Evolutionary conservation across 2,888 invertebrate genomes (phyloP).

Genomic region (Cephalotes varians): DNA sequence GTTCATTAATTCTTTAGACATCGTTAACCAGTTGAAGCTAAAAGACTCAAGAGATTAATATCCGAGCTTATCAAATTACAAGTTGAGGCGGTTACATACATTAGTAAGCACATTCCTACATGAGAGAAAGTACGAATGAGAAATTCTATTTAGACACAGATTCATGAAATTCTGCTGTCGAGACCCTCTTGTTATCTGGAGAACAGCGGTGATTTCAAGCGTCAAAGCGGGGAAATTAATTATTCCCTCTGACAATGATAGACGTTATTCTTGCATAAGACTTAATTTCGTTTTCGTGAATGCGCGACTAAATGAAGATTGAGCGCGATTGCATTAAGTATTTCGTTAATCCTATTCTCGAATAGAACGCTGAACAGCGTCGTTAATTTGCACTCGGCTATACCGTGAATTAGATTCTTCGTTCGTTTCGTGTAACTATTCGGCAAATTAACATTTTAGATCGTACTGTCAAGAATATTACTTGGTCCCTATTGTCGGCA

Average conservation of each 20-base stretch:
- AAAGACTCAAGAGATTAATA: slow-evolving; percentile 4
- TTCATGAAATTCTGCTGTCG: slow-evolving; percentile 41
- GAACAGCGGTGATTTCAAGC: slow-evolving; percentile 41
- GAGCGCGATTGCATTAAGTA: slow-evolving; percentile 54
- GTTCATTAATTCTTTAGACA: not conserved
- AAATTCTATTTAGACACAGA: slow-evolving; percentile 51
- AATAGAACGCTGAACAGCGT: slow-evolving; percentile 42
- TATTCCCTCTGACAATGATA: slow-evolving; percentile 53
- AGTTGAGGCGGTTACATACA: slow-evolving; percentile 13
- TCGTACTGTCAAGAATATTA: slow-evolving; percentile 30
- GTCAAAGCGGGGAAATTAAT: slow-evolving; percentile 48
- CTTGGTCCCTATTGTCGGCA: slow-evolving; percentile 8
- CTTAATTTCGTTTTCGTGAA: slow-evolving; percentile 53
- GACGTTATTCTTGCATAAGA: slow-evolving; percentile 53
- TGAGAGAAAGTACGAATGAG: slow-evolving; percentile 33
- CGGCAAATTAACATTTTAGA: slow-evolving; percentile 50
- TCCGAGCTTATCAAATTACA: slow-evolving; percentile 26
- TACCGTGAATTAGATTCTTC: slow-evolving; percentile 38
- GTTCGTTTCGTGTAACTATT: slow-evolving; percentile 29
- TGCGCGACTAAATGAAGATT: slow-evolving; percentile 52
- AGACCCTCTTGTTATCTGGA: slow-evolving; percentile 44
- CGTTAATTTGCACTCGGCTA: slow-evolving; percentile 48
- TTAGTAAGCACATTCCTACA: not conserved
- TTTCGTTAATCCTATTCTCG: slow-evolving; percentile 48
- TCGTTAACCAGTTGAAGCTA: not conserved